These are phyloP conservation scores for Sebastes taczanowskii DNA, from an alignment of 2,797 vertebrate species.

Conservation along the genomic window DNA sequence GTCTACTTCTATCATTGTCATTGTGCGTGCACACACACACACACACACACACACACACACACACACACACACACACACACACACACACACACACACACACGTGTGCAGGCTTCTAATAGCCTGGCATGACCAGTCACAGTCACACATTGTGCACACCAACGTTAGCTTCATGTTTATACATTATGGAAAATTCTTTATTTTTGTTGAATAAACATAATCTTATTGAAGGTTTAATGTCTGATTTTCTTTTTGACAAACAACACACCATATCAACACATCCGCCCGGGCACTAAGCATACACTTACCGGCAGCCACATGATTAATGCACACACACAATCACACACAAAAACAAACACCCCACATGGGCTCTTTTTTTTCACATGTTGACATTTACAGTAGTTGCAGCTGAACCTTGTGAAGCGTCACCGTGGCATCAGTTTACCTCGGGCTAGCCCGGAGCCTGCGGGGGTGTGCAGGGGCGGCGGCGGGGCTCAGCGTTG, in stretches of 20 bases:
- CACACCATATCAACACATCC: neutral
- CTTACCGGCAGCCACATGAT: neutral
- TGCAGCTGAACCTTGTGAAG: slow-evolving; percentile 47
- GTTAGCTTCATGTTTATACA: neutral
- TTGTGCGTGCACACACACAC: neutral
- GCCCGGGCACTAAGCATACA: neutral
- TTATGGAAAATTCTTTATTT: neutral
- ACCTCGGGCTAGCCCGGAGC: slow-evolving; percentile 41
- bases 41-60: neutral
- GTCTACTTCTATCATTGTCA: slow-evolving; percentile 46
- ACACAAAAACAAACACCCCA: slow-evolving; percentile 22
- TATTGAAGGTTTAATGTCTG: neutral
- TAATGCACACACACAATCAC: neutral
- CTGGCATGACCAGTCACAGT: neutral
- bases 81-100: neutral
- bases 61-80: neutral
- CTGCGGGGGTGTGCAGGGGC: neutral
- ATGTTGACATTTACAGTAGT: slow-evolving; percentile 59
- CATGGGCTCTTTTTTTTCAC: slow-evolving; percentile 7
- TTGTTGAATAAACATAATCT: neutral
- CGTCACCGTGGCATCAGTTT: slow-evolving; percentile 41
- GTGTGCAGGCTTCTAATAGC: slow-evolving; percentile 15
- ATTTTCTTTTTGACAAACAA: neutral
- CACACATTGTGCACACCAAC: neutral
- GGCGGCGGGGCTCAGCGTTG: slow-evolving; percentile 17